These are phyloP conservation scores for Synodontis membranacea DNA, from an alignment of 2,113 vertebrate species.

Conservation along the genomic window DNA sequence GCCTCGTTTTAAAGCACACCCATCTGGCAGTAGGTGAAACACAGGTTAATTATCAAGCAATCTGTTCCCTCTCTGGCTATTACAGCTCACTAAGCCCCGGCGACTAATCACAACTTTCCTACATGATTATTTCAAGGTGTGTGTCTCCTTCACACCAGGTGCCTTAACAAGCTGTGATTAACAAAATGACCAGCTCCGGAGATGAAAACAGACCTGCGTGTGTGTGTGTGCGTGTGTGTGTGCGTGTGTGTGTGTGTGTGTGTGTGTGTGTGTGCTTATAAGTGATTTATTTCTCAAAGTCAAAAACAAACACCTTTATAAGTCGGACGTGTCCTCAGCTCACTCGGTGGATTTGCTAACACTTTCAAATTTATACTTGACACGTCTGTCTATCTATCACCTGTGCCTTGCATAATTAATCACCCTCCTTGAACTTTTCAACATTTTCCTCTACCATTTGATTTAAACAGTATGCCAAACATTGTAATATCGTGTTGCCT, in stretches of 20 bases:
- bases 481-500: background rate
- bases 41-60: background rate
- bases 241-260: background rate
- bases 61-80: background rate
- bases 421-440: background rate
- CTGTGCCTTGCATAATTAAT: background rate
- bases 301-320: too few species aligned
- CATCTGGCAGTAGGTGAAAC: background rate
- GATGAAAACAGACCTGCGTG: conserved; percentile 21
- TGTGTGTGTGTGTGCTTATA: background rate
- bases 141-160: conserved; percentile 17
- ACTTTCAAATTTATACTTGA: background rate
- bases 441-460: background rate
- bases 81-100: background rate
- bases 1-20: background rate
- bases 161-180: conserved; percentile 30
- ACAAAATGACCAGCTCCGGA: conserved; percentile 33
- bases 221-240: conserved; percentile 10
- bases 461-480: background rate
- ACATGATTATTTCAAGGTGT: conserved; percentile 51
- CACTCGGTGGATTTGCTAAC: background rate
- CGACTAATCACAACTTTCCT: conserved; percentile 22
- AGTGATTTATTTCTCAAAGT: background rate
- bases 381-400: background rate
- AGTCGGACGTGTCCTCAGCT: too few species aligned